Conservation (phyloP, 2,888 invertebrate genomes). For the Mycalesis mineus region DNA sequence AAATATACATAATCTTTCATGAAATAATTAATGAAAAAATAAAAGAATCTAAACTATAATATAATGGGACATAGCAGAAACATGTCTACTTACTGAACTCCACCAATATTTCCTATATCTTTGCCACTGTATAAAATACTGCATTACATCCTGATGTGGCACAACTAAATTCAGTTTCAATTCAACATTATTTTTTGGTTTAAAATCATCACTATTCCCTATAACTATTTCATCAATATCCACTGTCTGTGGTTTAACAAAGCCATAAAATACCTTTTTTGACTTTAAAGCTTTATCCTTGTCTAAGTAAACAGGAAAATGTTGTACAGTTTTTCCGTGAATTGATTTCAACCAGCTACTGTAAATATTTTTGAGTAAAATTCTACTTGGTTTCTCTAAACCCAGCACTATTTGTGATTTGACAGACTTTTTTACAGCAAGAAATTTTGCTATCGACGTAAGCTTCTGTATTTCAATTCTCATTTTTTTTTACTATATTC, state of each 20-base stretch:
- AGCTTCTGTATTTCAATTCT: conserved; percentile 54
- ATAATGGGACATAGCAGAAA: no score
- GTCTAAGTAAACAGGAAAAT: conserved; percentile 49
- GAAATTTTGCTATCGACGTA: conserved; percentile 50
- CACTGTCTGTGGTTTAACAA: conserved; percentile 34
- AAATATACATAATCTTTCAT: no score
- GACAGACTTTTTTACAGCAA: conserved; percentile 40
- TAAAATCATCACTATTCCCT: conserved; percentile 34
- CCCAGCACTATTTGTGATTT: conserved; percentile 37
- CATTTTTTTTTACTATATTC: conserved; percentile 51
- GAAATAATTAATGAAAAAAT: no score
- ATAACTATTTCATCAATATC: conserved; percentile 32
- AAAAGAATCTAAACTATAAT: no score
- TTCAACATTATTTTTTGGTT: conserved; percentile 34
- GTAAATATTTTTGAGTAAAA: conserved; percentile 57
- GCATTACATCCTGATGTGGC: conserved; percentile 71
- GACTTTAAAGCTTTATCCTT: conserved; percentile 24
- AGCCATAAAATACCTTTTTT: conserved; percentile 39
- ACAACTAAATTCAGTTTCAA: conserved; percentile 64
- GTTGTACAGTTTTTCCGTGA: conserved; percentile 48
- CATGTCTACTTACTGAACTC: conserved; percentile 81
- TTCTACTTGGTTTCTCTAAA: conserved; percentile 48
- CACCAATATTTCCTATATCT: conserved; percentile 90
- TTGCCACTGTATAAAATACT: conserved; percentile 86
- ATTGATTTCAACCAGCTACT: conserved; percentile 56